phyloP scores from a whole-genome alignment of 2,888 invertebrate genomes.

The Dorcus parallelipipedus region DNA sequence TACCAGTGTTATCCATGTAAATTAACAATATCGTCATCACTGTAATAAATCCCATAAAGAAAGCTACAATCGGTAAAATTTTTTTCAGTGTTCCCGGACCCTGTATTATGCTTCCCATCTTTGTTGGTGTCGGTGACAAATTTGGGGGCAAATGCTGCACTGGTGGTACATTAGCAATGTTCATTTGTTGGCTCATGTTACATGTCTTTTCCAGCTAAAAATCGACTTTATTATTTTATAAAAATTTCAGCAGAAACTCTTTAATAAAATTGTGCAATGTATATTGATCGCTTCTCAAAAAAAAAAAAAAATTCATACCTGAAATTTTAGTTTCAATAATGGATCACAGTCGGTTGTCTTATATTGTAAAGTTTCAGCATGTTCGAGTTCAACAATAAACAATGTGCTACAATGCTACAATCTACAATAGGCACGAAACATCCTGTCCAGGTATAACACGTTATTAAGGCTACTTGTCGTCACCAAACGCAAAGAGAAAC shows the following conservation, averaged over 20 bases:
- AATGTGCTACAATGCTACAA: slow-evolving; percentile 21
- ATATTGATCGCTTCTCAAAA: background rate
- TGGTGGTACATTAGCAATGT: slow-evolving; percentile 10
- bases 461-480: slow-evolving; percentile 10
- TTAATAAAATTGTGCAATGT: background rate
- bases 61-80: slow-evolving; percentile 61
- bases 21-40: slow-evolving; percentile 75
- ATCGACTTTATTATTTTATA: background rate
- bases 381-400: slow-evolving; percentile 21
- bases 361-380: slow-evolving; percentile 5
- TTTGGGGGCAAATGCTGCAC: slow-evolving; percentile 23
- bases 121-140: slow-evolving; percentile 30
- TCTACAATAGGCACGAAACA: slow-evolving; percentile 14
- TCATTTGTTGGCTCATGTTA: slow-evolving; percentile 21
- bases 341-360: too few relatives aligned
- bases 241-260: too few relatives aligned
- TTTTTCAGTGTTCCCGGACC: slow-evolving; percentile 29
- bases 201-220: slow-evolving; percentile 15
- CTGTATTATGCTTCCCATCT: slow-evolving; percentile 28
- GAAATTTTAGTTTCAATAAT: slow-evolving; percentile 10
- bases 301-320: slow-evolving; percentile 5
- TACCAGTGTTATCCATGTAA: slow-evolving; percentile 79
- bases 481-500: slow-evolving; percentile 8
- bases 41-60: slow-evolving; percentile 74
- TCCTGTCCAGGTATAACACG: slow-evolving; percentile 13